Percentiles rank a stretch among this genome's conserved stretches.
Conservation (phyloP, 2,888 invertebrate genomes). For the Erebia palarica region DNA sequence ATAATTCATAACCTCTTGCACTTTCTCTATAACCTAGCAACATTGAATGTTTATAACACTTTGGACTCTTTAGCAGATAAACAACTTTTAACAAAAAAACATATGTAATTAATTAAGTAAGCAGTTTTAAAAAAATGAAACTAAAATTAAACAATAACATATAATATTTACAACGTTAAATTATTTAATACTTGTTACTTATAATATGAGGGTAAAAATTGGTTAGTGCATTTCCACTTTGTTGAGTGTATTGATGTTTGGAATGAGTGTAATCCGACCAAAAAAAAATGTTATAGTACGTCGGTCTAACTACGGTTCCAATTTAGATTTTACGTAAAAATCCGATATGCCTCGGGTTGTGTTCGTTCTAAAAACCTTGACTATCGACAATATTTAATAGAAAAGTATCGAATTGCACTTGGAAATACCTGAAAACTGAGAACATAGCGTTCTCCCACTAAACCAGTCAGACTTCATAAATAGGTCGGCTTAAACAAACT, state of each 20-base stretch:
- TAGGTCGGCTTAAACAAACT: constrained; percentile 53
- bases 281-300: constrained; percentile 38
- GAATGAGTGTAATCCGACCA: constrained; percentile 53
- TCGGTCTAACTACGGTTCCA: not conserved
- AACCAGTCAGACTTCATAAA: constrained; percentile 38
- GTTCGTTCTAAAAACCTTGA: not conserved
- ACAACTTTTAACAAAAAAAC: not conserved
- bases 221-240: constrained; percentile 5
- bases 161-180: too few species aligned
- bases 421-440: constrained; percentile 21
- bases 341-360: not conserved
- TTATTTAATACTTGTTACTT: not conserved
- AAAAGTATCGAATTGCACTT: constrained; percentile 17
- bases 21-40: constrained; percentile 23
- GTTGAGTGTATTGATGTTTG: constrained; percentile 59
- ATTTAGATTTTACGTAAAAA: not conserved
- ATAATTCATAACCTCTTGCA: not conserved
- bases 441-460: constrained; percentile 33
- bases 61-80: not conserved
- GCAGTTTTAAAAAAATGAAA: too few species aligned
- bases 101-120: too few species aligned
- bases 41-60: not conserved
- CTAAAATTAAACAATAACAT: not conserved
- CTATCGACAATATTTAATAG: not conserved
- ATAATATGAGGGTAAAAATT: not conserved